Evolutionary conservation across 37 sponge, comb jelly and placozoan genomes (phyloP).

Genomic region (Spongilla lacustris): DNA sequence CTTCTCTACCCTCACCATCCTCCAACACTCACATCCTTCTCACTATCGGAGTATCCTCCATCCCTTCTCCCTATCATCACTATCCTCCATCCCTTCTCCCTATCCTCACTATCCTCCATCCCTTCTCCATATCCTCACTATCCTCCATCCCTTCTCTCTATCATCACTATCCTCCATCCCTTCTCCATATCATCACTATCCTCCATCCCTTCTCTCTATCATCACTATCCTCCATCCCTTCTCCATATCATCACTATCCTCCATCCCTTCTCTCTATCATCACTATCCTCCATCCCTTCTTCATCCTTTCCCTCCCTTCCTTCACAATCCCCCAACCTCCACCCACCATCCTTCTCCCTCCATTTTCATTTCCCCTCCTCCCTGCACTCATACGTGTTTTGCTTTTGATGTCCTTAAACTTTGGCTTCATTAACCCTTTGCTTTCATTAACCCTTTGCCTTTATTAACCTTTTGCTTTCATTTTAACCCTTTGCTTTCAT

Average conservation of each 20-base stretch:
- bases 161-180: too few species aligned
- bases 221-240: background rate
- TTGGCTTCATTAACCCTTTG: background rate
- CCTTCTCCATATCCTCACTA: too few species aligned
- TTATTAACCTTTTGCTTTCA: background rate
- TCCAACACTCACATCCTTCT: too few species aligned
- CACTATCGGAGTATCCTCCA: too few species aligned
- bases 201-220: too few species aligned
- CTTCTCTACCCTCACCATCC: too few species aligned
- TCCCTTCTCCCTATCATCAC: too few species aligned
- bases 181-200: too few species aligned
- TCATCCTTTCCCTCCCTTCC: background rate
- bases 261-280: too few species aligned
- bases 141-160: too few species aligned
- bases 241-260: too few species aligned
- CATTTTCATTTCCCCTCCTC: background rate
- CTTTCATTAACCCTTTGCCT: background rate
- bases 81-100: conserved; percentile 3
- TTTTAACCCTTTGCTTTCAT: background rate
- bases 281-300: background rate
- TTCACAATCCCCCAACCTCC: background rate
- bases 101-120: background rate
- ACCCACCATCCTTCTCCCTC: background rate
- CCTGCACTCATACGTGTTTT: background rate
- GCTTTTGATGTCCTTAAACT: background rate